Base-by-base conservation (phyloP, 1,140 invertebrate species). In the Phthorimaea operculella region DNA sequence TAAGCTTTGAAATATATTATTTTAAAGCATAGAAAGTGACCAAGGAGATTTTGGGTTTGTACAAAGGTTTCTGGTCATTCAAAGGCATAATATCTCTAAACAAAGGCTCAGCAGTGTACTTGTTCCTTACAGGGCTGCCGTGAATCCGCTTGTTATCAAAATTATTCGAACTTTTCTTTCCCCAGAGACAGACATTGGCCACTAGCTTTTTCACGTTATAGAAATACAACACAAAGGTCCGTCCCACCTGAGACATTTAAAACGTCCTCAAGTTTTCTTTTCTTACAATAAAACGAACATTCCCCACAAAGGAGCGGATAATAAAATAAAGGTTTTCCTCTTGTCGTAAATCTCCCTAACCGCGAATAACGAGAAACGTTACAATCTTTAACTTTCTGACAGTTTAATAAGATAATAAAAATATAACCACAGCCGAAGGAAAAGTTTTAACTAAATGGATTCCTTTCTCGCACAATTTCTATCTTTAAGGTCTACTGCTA, bases 351-450 rank as follows among this genome's bases (percentile, higher is more conserved):
- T 76, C 74, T 70, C 60, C 57, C 57, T 65, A 65, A 63, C 67
- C 61, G 57, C 63, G 69, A 68, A 72, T 67, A 57, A 63, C 60
- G 64, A 74, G 69, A 69, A 79, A 75, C 62, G 70, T 66, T 70
- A 69, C 64, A 79, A 75, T 75, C 72, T 75, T 79, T 76, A 77
- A 75, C 70, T 79, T 74, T 77, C 65, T 77, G 76, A 79, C 76
- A 79, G 76, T 76, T 79, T 79, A 76, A 79, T 76, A 76, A 76
- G 69, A 76, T 79, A 76, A 76, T 76, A 76, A 76, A 76, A 79
- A 79, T 76, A 74, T 70, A 67, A 65, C 67, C 59, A 49, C 28
- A 52, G 48, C 21, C 21, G 3, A 59, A 62, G 50, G 58, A 66
- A 66, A 70, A 68, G 48, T 50, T 33, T 50, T 50, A 12, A 50